phyloP scores from a whole-genome alignment of 1,140 invertebrate species.

The Conopomorpha cramerella region DNA sequence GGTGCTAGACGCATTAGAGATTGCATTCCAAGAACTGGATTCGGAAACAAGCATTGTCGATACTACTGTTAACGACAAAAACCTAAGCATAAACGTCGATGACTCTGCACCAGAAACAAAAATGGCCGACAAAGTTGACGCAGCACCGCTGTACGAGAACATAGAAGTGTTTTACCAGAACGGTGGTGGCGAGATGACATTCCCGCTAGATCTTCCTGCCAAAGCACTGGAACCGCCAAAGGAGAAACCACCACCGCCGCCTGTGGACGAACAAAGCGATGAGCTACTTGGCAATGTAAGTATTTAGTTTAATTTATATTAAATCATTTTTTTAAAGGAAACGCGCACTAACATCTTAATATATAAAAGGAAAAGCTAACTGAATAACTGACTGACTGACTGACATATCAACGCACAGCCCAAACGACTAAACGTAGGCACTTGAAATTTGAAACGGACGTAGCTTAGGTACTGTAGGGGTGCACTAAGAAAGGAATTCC shows the following conservation, averaged over 20 bases:
- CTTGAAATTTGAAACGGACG: no score
- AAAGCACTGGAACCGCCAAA: slow-evolving; percentile 77
- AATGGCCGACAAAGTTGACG: slow-evolving; percentile 20
- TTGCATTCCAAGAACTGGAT: slow-evolving; percentile 65
- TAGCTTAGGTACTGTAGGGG: no score
- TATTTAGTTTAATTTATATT: no score
- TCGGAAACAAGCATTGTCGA: slow-evolving; percentile 45
- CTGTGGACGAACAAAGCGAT: slow-evolving; percentile 62
- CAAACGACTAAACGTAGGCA: no score
- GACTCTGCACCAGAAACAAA: slow-evolving; percentile 3
- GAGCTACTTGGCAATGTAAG: slow-evolving; percentile 50
- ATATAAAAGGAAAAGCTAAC: no score
- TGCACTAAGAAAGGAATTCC: no score
- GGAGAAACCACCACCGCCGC: slow-evolving; percentile 85
- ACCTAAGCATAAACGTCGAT: slow-evolving; percentile 14
- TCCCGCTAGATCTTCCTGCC: slow-evolving; percentile 57
- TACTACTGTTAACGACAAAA: no score
- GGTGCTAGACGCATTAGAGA: slow-evolving; percentile 64
- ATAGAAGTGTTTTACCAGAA: slow-evolving; percentile 61
- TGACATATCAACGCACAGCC: no score
- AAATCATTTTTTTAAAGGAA: no score
- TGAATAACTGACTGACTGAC: no score
- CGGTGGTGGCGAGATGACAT: slow-evolving; percentile 17
- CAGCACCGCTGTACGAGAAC: slow-evolving; percentile 63
- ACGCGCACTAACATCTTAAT: no score